Percentiles rank a stretch among this genome's conserved stretches.
Conservation (phyloP, 2,113 vertebrate species). For the Chaetodon auriga region DNA sequence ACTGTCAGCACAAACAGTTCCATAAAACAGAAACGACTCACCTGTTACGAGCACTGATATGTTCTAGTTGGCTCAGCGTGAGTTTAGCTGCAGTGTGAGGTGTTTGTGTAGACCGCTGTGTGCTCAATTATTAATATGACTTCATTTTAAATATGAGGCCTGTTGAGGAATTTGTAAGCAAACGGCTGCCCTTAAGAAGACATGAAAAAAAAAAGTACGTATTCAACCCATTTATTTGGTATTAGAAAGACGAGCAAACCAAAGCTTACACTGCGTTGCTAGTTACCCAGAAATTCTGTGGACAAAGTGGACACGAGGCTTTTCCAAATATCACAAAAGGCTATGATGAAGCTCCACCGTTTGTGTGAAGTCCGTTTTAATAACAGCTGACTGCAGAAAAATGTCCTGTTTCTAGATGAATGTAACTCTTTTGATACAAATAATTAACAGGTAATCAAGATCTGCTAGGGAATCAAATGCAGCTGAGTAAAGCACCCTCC, state of each 20-base stretch:
- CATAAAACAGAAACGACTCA: conserved; percentile 72
- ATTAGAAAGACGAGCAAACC: conserved; percentile 70
- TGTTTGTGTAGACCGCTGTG: conserved; percentile 28
- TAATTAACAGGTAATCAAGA: conserved; percentile 28
- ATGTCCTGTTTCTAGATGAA: conserved; percentile 16
- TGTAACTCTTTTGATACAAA: conserved; percentile 29
- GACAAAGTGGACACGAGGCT: conserved; percentile 46
- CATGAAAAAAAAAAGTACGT: conserved; percentile 12
- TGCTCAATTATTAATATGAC: conserved; percentile 12
- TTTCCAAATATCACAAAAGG: conserved; percentile 33
- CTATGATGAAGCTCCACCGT: conserved; percentile 6
- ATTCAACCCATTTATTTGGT: conserved; percentile 74
- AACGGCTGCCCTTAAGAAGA: conserved; percentile 4
- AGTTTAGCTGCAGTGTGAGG: conserved; percentile 22
- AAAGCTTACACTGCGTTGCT: conserved; percentile 48
- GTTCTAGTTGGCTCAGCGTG: conserved; percentile 38
- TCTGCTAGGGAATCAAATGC: conserved; percentile 25
- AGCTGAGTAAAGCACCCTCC: conserved; percentile 41
- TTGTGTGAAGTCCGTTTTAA: conserved; percentile 34
- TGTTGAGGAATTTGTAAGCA: conserved; percentile 2
- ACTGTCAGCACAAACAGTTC: conserved; percentile 31
- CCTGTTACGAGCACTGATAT: conserved; percentile 55
- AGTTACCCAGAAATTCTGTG: conserved; percentile 36
- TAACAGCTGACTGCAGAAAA: conserved; percentile 21
- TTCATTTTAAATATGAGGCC: conserved; percentile 19